Base-by-base conservation (phyloP, 2,113 vertebrate species). In the Ptychochromis oligacanthus region DNA sequence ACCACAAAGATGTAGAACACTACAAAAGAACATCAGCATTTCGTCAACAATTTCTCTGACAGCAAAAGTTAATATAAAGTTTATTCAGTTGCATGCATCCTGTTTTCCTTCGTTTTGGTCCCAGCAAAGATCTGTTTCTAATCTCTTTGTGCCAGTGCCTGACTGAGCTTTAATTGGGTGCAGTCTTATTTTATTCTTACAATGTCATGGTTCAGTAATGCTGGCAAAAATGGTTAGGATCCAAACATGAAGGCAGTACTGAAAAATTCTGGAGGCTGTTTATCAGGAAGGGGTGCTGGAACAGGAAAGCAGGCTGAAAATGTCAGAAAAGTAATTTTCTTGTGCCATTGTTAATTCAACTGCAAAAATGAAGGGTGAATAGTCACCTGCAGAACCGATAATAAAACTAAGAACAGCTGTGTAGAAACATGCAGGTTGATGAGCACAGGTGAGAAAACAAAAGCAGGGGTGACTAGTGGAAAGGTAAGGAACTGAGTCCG, bases 121-220 rank as follows among this genome's bases (percentile, higher is more conserved):
- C 18, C 43, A 77, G 13, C 6, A 57, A 28, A 72, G 67, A 31
- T 31, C 52, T 34, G 43, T 54, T 72, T 9, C 49, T 52, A 34
- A 54, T 72, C 46, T n/a, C 26, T 54, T 14, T 31, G 46, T 54
- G 46, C 67, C 46, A 31, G 20, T 52, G 43, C 67, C 26, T 31
- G 67, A 31, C 6, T 1, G 1, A 54, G 67, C 11, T 72, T 72
- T 72, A 75, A 83, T 83, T 78, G 54, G 59, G 34, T 24, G 6
- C 31, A 46, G 54, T 59, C 59, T 62, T 34, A 57, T 57, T 59
- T 79, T 75, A 56, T 77, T 75, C 52, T 60, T 26, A 31, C 22
- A 75, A 28, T 76, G 65, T 76, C 34, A 75, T 22, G 6, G 26
- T 52, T 58, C 81, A 86, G 28, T 65, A 75, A 26, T 72, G 14